These are phyloP conservation scores for Pantherophis guttatus DNA, from an alignment of 2,113 vertebrate species.

Conservation along the genomic window DNA sequence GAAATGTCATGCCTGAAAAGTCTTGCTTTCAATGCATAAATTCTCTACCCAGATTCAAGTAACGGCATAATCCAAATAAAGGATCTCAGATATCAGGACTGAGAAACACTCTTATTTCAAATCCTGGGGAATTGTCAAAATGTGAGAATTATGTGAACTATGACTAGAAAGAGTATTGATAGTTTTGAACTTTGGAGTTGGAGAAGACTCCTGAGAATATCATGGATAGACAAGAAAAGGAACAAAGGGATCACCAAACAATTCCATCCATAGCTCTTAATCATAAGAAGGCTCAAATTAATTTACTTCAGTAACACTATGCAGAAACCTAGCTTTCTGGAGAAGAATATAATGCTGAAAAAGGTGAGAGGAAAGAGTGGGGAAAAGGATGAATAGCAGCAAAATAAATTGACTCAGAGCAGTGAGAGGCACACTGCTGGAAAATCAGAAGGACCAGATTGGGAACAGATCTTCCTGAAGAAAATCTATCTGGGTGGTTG, in stretches of 20 bases:
- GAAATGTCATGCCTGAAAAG: neutral
- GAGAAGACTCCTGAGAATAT: neutral
- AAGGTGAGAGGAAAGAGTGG: neutral
- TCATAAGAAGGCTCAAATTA: neutral
- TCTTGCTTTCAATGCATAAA: neutral
- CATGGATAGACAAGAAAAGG: neutral
- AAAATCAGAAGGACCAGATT: neutral
- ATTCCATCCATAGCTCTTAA: neutral
- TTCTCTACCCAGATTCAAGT: neutral
- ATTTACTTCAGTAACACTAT: neutral
- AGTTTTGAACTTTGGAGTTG: neutral
- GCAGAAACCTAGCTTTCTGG: neutral
- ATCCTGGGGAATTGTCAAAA: neutral
- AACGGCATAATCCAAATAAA: neutral
- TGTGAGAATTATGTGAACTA: neutral
- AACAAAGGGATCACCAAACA: neutral
- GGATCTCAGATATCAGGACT: neutral
- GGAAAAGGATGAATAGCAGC: neutral
- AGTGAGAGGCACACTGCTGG: neutral
- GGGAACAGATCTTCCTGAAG: neutral
- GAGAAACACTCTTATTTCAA: neutral
- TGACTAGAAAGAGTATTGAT: neutral
- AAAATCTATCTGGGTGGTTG: neutral
- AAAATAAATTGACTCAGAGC: neutral
- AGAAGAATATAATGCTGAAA: neutral